Evolutionary conservation across 2,888 invertebrate genomes (phyloP), one percentile per base, ranked within the genome.

Genomic region (Cheiracanthium punctorium): DNA sequence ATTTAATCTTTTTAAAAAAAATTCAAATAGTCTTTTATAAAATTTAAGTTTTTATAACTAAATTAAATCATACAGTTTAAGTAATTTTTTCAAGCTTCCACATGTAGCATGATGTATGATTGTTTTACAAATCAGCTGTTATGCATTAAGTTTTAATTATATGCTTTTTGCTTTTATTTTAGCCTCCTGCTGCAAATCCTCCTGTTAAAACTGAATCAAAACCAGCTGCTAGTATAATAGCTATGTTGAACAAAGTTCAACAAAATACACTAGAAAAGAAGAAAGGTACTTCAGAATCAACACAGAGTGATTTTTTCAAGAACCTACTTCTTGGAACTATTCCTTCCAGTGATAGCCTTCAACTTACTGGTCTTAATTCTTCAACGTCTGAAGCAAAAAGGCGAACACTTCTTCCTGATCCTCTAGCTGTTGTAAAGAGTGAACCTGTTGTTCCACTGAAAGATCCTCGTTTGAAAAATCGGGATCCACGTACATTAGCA

Each of bases 161-260:
- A n/a, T n/a, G n/a, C 10, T 28, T 28, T 43, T 17, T 69, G 24
- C 28, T 80, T 14, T 64, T 33, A 24, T 70, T 71, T 17, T 33
- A 86, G 85, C 85, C 85, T 17, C 85, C 85, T 20, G 71, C 33
- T 4, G 41, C 32, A 14, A 41, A 76, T 17, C 77, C 72, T 29
- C 84, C 84, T 14, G 41, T 41, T 24, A 41, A 8, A 24, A 43
- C 30, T 24, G 75, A 71, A 48, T 14, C 32, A 4, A 75, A 86
- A 24, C 52, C 77, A 33, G 14, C 67, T 5, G 8, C 43, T 29
- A 86, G 89, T 80, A 80, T 90, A 24, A 79, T 88, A 37, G 88
- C 89, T 76, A 89, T 89, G 88, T 71, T 90, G 65, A 86, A 87
- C 43, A 80, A 82, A 30, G 89, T 90, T 30, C 73, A 85, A n/a